Evolutionary conservation across 1,140 invertebrate genomes (phyloP).

Genomic region (Reticulitermes speratus): DNA sequence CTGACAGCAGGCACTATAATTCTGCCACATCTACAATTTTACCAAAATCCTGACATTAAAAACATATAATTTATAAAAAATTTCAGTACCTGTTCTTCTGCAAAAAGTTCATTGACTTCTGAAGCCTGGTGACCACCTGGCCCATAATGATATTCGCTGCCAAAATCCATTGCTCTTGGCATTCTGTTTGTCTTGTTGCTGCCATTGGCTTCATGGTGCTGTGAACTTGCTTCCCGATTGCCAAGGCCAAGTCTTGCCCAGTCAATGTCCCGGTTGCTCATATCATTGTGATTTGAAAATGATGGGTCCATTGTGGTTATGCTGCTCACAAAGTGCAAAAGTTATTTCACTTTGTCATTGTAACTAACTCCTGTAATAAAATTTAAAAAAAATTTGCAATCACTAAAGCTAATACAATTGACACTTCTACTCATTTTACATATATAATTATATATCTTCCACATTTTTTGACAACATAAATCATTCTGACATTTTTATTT

Average conservation of each 20-base stretch:
- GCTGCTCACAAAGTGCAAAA: background rate
- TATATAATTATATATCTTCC: too few species aligned
- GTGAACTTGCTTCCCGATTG: slow-evolving; percentile 43
- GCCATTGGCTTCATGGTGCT: slow-evolving; percentile 32
- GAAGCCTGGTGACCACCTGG: slow-evolving; percentile 78
- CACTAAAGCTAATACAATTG: background rate
- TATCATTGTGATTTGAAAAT: background rate
- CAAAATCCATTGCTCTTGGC: slow-evolving; percentile 56
- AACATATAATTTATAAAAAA: background rate
- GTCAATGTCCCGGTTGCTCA: slow-evolving; percentile 46
- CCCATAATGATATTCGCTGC: slow-evolving; percentile 70
- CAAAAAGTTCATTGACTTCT: slow-evolving; percentile 82
- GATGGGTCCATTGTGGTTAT: background rate
- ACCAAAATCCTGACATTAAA: slow-evolving; percentile 14
- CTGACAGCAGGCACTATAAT: too few species aligned
- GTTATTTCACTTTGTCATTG: slow-evolving; percentile 5
- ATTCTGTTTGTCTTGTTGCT: slow-evolving; percentile 22
- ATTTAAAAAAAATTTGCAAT: background rate
- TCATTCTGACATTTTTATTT: too few species aligned
- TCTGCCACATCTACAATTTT: background rate
- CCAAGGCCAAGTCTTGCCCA: slow-evolving; percentile 58
- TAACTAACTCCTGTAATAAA: background rate
- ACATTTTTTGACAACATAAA: too few species aligned
- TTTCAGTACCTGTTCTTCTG: slow-evolving; percentile 72
- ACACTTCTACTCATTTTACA: too few species aligned